Percentiles rank a stretch among this genome's conserved stretches.
These are phyloP conservation scores for Onychomys arenicola DNA, from an alignment of 2,797 vertebrate species.

Conservation along the genomic window DNA sequence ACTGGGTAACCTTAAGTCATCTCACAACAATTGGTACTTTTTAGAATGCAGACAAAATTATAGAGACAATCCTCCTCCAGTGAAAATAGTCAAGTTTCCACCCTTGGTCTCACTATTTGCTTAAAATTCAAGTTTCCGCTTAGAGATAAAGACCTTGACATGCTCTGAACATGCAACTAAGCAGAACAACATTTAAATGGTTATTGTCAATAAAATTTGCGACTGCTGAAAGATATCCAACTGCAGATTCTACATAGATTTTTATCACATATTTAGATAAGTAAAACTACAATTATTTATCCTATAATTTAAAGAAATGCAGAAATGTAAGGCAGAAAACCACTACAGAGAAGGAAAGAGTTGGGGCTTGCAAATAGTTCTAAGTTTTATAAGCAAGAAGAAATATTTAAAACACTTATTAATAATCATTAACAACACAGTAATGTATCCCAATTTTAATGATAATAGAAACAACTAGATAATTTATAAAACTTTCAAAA, in stretches of 20 bases:
- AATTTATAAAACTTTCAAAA: neutral
- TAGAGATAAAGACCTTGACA: neutral
- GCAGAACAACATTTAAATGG: neutral
- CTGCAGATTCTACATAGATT: neutral
- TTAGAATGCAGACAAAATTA: neutral
- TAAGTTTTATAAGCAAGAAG: neutral
- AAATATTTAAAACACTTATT: neutral
- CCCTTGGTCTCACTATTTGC: neutral
- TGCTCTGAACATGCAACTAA: neutral
- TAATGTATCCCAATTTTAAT: neutral
- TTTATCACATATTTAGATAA: neutral
- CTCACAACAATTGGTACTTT: neutral
- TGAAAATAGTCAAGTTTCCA: neutral
- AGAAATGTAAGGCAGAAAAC: neutral
- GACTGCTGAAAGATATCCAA: neutral
- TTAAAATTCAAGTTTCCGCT: neutral
- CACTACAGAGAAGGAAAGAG: neutral
- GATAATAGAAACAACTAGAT: neutral
- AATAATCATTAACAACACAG: neutral
- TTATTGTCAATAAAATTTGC: neutral
- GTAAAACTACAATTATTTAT: neutral
- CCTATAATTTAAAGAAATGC: neutral
- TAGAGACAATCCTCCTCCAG: neutral
- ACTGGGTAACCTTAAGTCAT: too few species aligned
- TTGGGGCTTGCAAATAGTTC: neutral